These are phyloP conservation scores for Ophioninae sp. DNA, from an alignment of 2,888 invertebrate genomes.

Conservation along the genomic window DNA sequence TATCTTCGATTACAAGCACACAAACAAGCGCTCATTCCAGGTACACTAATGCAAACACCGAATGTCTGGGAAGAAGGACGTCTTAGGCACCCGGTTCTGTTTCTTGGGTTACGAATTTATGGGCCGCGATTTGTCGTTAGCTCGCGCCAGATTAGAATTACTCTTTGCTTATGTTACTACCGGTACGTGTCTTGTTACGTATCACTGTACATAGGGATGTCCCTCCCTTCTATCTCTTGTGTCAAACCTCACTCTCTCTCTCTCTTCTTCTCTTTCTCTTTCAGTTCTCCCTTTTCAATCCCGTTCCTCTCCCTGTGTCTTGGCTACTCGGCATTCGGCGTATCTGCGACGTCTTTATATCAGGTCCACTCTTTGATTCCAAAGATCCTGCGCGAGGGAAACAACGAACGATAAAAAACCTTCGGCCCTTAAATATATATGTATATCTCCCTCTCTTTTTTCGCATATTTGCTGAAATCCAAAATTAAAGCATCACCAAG, in stretches of 20 bases:
- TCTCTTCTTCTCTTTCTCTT: conserved; percentile 5
- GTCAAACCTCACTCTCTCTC: conserved; percentile 29
- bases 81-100: conserved; percentile 68
- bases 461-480: neutral
- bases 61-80: conserved; percentile 73
- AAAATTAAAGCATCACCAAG: too few relatives aligned
- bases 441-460: neutral
- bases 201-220: conserved; percentile 25
- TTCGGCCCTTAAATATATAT: neutral
- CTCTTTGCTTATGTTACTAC: conserved; percentile 73
- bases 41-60: conserved; percentile 33
- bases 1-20: conserved; percentile 79
- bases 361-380: conserved; percentile 49
- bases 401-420: conserved; percentile 40
- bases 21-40: conserved; percentile 28
- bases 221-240: conserved; percentile 37
- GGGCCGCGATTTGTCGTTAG: conserved; percentile 80
- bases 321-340: conserved; percentile 32
- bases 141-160: conserved; percentile 79
- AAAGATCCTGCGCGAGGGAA: conserved; percentile 23
- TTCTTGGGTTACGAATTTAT: conserved; percentile 78
- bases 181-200: conserved; percentile 1
- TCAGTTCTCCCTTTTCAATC: neutral
- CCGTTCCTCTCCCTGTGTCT: neutral
- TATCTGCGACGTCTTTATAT: conserved; percentile 54